phyloP scores from a whole-genome alignment of 2,113 vertebrate species.

The Epinephelus cyanopodus region DNA sequence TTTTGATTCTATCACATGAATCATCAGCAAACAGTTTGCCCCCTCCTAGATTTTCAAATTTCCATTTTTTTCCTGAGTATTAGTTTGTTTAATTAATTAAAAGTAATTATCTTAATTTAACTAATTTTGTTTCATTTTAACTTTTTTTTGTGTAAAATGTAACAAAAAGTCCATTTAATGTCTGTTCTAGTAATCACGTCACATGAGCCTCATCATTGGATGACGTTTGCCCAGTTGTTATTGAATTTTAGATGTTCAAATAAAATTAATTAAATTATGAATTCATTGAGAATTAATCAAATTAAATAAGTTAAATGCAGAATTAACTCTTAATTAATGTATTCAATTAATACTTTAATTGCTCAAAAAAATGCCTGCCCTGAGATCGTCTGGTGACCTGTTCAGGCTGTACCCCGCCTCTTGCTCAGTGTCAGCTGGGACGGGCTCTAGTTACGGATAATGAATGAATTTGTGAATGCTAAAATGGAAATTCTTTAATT shows the following conservation, averaged over 20 bases:
- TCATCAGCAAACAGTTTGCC: not conserved
- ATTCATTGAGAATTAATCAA: not conserved
- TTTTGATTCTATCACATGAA: slow-evolving; percentile 4
- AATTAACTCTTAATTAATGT: not conserved
- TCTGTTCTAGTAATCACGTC: not conserved
- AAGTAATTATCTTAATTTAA: not conserved
- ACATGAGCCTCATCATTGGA: slow-evolving; percentile 2
- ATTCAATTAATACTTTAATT: not conserved
- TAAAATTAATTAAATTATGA: not conserved
- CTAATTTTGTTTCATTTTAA: not conserved
- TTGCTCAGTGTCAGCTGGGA: too few relatives aligned
- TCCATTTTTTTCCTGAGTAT: not conserved
- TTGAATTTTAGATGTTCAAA: not conserved
- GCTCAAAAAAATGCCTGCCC: not conserved
- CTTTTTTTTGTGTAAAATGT: not conserved
- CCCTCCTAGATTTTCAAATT: not conserved
- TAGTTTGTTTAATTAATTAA: not conserved
- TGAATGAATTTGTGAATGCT: too few relatives aligned
- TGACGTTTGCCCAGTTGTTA: not conserved
- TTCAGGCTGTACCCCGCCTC: too few relatives aligned
- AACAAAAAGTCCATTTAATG: not conserved
- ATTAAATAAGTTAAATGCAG: not conserved
- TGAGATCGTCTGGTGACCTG: too few relatives aligned
- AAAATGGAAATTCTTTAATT: not conserved
- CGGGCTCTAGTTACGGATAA: too few relatives aligned